Percentiles rank a stretch among this genome's conserved stretches.
Conservation (phyloP, 2,888 invertebrate species). For the Hyposoter dolosus region DNA sequence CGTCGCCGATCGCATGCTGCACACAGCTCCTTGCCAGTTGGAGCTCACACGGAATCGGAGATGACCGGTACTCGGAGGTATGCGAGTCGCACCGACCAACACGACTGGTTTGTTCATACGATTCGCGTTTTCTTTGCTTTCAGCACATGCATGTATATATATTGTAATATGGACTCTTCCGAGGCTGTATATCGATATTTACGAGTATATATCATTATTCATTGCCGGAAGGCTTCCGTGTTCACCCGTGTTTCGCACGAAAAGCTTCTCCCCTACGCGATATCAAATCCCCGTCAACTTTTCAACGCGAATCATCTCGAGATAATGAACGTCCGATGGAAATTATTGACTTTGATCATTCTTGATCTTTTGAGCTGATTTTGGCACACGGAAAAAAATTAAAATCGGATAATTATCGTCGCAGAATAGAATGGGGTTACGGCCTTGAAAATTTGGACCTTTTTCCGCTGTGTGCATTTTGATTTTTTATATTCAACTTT, state of each 20-base stretch:
- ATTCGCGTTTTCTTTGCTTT: constrained; percentile 61
- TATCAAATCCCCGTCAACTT: constrained; percentile 20
- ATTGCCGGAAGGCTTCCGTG: constrained; percentile 65
- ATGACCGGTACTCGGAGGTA: constrained; percentile 73
- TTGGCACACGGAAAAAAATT: background rate
- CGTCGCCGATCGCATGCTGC: constrained; percentile 69
- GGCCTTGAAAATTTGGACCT: background rate
- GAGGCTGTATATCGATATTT: constrained; percentile 66
- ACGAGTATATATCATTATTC: constrained; percentile 68
- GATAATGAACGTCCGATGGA: constrained; percentile 13
- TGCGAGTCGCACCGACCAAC: constrained; percentile 68
- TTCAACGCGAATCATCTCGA: constrained; percentile 17
- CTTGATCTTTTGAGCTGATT: background rate
- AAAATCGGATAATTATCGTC: too few relatives aligned
- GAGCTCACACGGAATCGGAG: constrained; percentile 69
- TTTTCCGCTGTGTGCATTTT: background rate
- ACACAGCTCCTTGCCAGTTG: constrained; percentile 59
- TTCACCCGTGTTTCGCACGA: constrained; percentile 42
- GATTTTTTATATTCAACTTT: too few relatives aligned
- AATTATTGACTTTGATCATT: background rate
- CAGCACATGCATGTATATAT: constrained; percentile 14
- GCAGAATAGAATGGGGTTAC: too few relatives aligned
- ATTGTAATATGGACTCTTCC: constrained; percentile 33
- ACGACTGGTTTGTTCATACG: constrained; percentile 72
- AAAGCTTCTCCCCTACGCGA: constrained; percentile 50